Conservation (phyloP, 1,140 invertebrate genomes). For the Drosophila ambigua region DNA sequence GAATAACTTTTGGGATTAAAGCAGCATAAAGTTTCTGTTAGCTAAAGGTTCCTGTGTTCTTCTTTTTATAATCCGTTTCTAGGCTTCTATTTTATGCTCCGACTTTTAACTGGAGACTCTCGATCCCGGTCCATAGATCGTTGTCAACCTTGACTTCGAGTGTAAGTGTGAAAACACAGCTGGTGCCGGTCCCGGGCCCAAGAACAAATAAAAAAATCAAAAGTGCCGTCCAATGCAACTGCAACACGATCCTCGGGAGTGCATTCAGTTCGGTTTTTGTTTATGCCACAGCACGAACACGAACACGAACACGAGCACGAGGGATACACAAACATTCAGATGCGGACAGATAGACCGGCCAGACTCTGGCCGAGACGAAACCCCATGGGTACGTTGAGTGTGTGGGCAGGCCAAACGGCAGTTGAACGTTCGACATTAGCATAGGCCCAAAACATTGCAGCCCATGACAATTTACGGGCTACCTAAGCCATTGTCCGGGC, state of each 20-base stretch:
- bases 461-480: conserved; percentile 62
- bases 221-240: conserved; percentile 46
- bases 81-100: conserved; percentile 27
- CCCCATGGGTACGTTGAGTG: conserved; percentile 35
- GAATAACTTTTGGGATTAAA: too few relatives aligned
- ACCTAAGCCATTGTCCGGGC: conserved; percentile 56
- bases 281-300: conserved; percentile 74
- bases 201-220: conserved; percentile 49
- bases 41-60: too few relatives aligned
- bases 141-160: conserved; percentile 49
- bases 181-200: conserved; percentile 21
- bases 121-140: neutral
- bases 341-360: conserved; percentile 7
- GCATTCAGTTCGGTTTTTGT: conserved; percentile 44
- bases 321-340: conserved; percentile 39
- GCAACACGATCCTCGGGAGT: conserved; percentile 48
- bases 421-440: conserved; percentile 39
- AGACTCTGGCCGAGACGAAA: conserved; percentile 5
- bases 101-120: conserved; percentile 4
- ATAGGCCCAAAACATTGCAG: conserved; percentile 41
- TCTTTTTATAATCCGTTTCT: too few relatives aligned
- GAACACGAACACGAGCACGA: conserved; percentile 36
- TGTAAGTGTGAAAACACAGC: conserved; percentile 67
- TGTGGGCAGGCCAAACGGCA: conserved; percentile 37
- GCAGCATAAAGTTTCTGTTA: too few relatives aligned